Conservation (phyloP, 2,113 vertebrate genomes). For the Albula goreensis region DNA sequence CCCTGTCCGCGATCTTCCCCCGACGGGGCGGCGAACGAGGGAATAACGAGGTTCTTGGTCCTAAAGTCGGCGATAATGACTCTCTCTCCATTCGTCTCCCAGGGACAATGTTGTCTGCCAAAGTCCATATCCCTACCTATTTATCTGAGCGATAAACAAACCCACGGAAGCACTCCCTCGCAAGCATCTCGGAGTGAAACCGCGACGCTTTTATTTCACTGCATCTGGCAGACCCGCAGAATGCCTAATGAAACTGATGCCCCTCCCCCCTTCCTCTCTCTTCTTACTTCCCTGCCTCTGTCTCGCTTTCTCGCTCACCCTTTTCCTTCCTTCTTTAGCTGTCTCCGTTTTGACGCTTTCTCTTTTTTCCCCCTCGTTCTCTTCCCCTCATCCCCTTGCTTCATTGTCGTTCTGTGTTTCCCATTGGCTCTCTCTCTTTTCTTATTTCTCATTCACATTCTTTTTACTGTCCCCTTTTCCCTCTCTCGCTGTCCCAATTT, state of each 20-base stretch:
- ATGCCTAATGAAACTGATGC: not conserved
- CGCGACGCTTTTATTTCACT: not conserved
- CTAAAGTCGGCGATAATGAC: not conserved
- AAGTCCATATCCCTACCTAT: not conserved
- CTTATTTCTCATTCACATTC: not conserved
- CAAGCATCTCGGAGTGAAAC: not conserved
- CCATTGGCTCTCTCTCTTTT: not conserved
- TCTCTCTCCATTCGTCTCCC: not conserved
- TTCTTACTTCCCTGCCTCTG: not conserved
- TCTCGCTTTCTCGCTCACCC: not conserved
- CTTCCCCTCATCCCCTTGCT: not conserved
- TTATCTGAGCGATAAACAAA: conserved; percentile 2
- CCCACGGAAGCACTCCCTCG: not conserved
- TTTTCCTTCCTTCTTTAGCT: not conserved
- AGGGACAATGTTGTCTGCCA: conserved; percentile 6
- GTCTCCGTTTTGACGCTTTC: not conserved
- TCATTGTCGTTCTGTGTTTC: not conserved
- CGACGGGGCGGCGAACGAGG: not conserved
- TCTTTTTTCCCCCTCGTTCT: not conserved
- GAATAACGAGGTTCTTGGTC: not conserved
- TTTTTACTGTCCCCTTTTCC: not conserved
- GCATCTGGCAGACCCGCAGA: not conserved
- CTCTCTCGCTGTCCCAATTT: not conserved
- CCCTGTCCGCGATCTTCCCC: not conserved
- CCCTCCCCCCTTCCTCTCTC: too few relatives aligned